These are phyloP conservation scores for Megalonaias nervosa DNA, from an alignment of 1,140 invertebrate species.

Conservation along the genomic window DNA sequence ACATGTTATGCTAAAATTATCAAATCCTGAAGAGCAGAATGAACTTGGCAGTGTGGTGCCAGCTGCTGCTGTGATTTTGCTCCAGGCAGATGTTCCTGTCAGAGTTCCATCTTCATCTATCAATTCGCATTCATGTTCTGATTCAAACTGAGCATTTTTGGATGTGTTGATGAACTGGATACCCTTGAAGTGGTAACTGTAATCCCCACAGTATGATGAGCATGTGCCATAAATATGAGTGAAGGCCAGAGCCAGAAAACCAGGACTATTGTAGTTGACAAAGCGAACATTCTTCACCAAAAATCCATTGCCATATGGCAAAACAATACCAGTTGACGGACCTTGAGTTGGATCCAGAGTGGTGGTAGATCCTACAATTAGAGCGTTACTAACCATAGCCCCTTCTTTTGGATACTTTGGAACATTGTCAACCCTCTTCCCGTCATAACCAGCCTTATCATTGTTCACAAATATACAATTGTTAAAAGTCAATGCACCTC, in stretches of 20 bases:
- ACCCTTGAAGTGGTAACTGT: conserved; percentile 31
- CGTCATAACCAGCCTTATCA: conserved; percentile 59
- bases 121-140: conserved; percentile 55
- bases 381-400: conserved; percentile 44
- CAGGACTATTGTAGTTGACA: conserved; percentile 51
- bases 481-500: conserved; percentile 27
- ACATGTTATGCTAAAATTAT: conserved; percentile 32
- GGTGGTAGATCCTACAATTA: conserved; percentile 48
- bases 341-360: conserved; percentile 23
- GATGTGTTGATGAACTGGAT: conserved; percentile 50
- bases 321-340: conserved; percentile 50
- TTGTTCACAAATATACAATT: conserved; percentile 64
- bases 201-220: conserved; percentile 51
- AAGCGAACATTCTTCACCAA: conserved; percentile 44
- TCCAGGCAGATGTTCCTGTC: conserved; percentile 24
- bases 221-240: conserved; percentile 58
- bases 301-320: conserved; percentile 56
- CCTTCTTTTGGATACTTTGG: conserved; percentile 30
- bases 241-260: conserved; percentile 45
- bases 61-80: conserved; percentile 40
- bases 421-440: conserved; percentile 45
- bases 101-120: conserved; percentile 54
- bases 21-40: too few species aligned
- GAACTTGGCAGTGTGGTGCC: conserved; percentile 39
- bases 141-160: conserved; percentile 48